phyloP scores from a whole-genome alignment of 2,797 vertebrate species.

The Hoplostethus mediterraneus region DNA sequence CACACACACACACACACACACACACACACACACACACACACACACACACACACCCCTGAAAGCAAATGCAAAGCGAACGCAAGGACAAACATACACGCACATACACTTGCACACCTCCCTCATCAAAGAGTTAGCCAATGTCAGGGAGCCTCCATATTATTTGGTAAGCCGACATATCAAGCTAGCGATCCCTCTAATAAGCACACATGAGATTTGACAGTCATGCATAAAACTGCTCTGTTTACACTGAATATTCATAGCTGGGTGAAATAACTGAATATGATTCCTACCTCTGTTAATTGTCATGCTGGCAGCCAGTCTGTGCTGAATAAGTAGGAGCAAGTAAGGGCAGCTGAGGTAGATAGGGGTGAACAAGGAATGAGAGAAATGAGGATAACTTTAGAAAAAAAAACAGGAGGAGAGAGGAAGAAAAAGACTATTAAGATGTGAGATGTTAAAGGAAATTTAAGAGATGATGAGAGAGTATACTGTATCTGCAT shows the following conservation, averaged over 20 bases:
- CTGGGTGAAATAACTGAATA: constrained; percentile 73
- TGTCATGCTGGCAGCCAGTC: constrained; percentile 66
- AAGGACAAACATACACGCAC: constrained; percentile 1
- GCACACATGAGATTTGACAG: constrained; percentile 83
- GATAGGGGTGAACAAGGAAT: constrained; percentile 30
- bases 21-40: constrained; percentile 10
- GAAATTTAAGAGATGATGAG: constrained; percentile 25
- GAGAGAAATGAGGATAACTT: constrained; percentile 32
- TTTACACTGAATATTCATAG: constrained; percentile 86
- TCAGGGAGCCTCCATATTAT: constrained; percentile 71
- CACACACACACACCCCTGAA: neutral
- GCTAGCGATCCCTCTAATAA: constrained; percentile 80
- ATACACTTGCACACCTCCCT: constrained; percentile 42
- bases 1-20: constrained; percentile 29
- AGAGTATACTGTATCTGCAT: constrained; percentile 3
- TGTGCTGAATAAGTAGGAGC: constrained; percentile 45
- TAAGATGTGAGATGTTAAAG: constrained; percentile 29
- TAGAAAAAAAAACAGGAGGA: constrained; percentile 5
- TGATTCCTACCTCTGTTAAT: constrained; percentile 72
- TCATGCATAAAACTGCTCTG: constrained; percentile 71
- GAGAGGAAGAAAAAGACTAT: neutral
- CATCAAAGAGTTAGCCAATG: constrained; percentile 69
- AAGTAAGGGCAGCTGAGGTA: constrained; percentile 24
- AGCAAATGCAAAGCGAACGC: no score
- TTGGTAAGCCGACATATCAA: constrained; percentile 72